phyloP scores from a whole-genome alignment of 2,113 vertebrate species.

The Psittacula cyanocephala region DNA sequence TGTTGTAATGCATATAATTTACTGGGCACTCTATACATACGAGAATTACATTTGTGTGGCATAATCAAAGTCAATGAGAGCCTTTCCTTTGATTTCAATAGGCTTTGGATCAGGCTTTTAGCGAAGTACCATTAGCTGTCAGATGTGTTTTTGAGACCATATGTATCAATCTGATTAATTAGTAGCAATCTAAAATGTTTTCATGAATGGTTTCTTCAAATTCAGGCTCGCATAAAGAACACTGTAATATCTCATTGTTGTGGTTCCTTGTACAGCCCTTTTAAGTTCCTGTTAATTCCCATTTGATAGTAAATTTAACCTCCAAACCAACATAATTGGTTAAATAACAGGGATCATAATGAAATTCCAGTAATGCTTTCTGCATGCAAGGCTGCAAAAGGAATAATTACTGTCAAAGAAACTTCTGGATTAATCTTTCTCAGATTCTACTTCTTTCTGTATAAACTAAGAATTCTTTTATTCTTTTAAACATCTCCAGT shows the following conservation, averaged over 20 bases:
- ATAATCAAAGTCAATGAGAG: conserved; percentile 37
- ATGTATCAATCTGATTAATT: conserved; percentile 60
- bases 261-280: conserved; percentile 35
- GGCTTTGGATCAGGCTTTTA: conserved; percentile 25
- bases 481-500: background rate
- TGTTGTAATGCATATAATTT: conserved; percentile 24
- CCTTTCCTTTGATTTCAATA: conserved; percentile 39
- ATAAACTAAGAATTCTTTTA: background rate
- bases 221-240: conserved; percentile 15
- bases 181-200: conserved; percentile 53
- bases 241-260: conserved; percentile 1
- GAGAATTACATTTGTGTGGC: conserved; percentile 34
- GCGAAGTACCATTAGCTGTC: conserved; percentile 45
- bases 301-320: conserved; percentile 55
- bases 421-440: conserved; percentile 36
- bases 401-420: conserved; percentile 51
- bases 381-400: conserved; percentile 10
- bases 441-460: background rate
- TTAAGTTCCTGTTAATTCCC: conserved; percentile 40
- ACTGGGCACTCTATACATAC: background rate
- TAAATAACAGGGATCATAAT: conserved; percentile 48
- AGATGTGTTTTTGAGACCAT: conserved; percentile 47
- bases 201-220: conserved; percentile 49
- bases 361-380: conserved; percentile 50
- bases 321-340: conserved; percentile 42